A percentile compares a stretch with the other conserved stretches of the same genome.
Conservation (phyloP, 2,797 vertebrate species). For the Urosaurus nigricauda region DNA sequence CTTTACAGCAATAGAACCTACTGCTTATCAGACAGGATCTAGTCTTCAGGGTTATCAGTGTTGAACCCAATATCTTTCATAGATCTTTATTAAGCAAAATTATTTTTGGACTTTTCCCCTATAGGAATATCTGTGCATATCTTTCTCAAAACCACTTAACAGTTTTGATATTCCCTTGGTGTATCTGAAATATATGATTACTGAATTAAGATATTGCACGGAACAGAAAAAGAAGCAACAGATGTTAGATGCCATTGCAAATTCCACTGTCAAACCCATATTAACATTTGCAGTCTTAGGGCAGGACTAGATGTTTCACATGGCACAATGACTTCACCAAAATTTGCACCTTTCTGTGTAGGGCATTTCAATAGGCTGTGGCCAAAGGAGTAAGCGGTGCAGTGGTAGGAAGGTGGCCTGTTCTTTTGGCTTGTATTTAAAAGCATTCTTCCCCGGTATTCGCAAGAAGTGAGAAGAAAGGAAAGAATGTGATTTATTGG, state of each 20-base stretch:
- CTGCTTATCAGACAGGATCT: neutral
- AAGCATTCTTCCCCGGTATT: neutral
- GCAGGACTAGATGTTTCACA: neutral
- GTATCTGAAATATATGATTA: neutral
- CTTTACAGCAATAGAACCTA: neutral
- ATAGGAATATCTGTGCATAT: neutral
- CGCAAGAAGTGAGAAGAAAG: neutral
- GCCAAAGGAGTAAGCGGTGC: no score
- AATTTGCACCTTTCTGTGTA: neutral
- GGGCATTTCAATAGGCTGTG: neutral
- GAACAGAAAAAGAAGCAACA: neutral
- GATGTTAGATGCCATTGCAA: fast-evolving
- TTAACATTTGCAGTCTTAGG: neutral
- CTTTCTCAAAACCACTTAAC: neutral
- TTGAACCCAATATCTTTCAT: slow-evolving; percentile 26
- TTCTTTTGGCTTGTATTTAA: neutral
- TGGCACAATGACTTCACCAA: neutral
- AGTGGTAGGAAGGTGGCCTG: no score
- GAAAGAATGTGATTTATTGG: neutral
- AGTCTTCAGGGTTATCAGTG: neutral
- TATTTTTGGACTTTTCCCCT: neutral
- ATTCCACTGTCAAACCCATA: neutral
- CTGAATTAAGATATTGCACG: neutral
- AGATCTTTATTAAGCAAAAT: slow-evolving; percentile 27
- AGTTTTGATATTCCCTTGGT: slow-evolving; percentile 29